These are phyloP conservation scores for Drosophila tripunctata DNA, from an alignment of 2,888 invertebrate species.

Conservation along the genomic window DNA sequence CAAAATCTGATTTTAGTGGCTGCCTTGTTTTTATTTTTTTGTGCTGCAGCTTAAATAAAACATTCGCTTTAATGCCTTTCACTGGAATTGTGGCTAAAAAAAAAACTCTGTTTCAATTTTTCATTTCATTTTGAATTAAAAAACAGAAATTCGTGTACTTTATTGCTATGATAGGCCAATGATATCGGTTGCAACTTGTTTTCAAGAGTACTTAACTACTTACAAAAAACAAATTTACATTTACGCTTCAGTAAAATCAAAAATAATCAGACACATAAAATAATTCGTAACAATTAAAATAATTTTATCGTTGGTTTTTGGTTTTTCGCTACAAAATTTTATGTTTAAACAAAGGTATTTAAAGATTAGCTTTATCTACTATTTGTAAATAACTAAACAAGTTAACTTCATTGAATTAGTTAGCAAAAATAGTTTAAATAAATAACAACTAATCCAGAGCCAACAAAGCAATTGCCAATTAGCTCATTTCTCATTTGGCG, in stretches of 20 bases:
- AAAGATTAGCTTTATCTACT: neutral
- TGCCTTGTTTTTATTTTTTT: neutral
- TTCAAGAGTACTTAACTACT: neutral
- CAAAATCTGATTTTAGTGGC: constrained; percentile 19
- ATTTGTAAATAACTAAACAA: neutral
- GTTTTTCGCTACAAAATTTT: too few species aligned
- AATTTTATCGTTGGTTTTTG: too few species aligned
- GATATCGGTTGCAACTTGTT: neutral
- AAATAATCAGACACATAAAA: too few species aligned
- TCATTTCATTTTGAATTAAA: neutral
- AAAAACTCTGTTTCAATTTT: neutral
- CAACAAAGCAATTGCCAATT: constrained; percentile 9
- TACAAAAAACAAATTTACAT: neutral
- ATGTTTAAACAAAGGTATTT: neutral
- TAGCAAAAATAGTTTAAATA: neutral
- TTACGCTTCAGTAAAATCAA: too few species aligned
- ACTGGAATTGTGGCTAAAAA: neutral
- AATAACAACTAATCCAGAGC: neutral
- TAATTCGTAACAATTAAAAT: too few species aligned
- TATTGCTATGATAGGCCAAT: neutral
- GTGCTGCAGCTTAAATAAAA: constrained; percentile 23
- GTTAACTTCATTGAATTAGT: neutral
- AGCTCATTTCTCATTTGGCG: constrained; percentile 8
- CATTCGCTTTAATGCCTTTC: constrained; percentile 27
- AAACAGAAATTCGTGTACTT: neutral